Evolutionary conservation across 2,888 invertebrate genomes (phyloP), one percentile per base, ranked within the genome.

Genomic region (Drosophila mimica): DNA sequence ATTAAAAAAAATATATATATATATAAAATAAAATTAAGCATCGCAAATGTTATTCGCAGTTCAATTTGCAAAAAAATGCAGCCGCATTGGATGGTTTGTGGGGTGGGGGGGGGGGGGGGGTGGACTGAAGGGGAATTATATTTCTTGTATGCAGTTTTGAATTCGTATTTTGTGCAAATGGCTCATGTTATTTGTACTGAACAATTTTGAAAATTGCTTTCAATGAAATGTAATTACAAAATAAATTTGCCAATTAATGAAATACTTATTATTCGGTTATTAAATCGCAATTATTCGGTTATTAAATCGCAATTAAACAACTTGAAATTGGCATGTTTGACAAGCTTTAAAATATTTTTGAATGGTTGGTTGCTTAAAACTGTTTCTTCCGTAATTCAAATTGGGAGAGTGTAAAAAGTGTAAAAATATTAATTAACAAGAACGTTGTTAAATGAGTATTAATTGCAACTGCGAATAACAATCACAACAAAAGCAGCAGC

Each of bases 1-100:
- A 17, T 46, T 62, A 43, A 25, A 58, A 65, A 77, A 70, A 72
- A 67, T 57, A 67, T 63, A 38, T 33, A 40, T 61, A 53, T 30
- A 33, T 34, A 70, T 49, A 57, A 31, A 40, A 58, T 54, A 43
- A 56, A 49, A 34, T 56, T 49, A 59, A 67, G 53, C 53, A 33
- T 67, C 53, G 61, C 46, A 33, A 65, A 62, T 49, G 43, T 43
- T 20, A 13, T 43, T 20, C 43, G 11, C 5, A 20, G 43, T 20
- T 43, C 11, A 20, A 20, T 43, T 11, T 43, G 40, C 20, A 40
- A 43, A 20, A 20, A 43, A 43, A 43, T 20, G 11, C 43, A 20
- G 0, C 3, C 20, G 11, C 43, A 43, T 43, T 43, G 43, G 20
- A 11, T 11, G 40, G 40, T 20, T 43, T 11, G n/a, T 20, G 40